Percentiles rank a stretch among this genome's conserved stretches.
Evolutionary conservation across 2,113 vertebrate genomes (phyloP).

Genomic region (Syngnathoides biaculeatus): DNA sequence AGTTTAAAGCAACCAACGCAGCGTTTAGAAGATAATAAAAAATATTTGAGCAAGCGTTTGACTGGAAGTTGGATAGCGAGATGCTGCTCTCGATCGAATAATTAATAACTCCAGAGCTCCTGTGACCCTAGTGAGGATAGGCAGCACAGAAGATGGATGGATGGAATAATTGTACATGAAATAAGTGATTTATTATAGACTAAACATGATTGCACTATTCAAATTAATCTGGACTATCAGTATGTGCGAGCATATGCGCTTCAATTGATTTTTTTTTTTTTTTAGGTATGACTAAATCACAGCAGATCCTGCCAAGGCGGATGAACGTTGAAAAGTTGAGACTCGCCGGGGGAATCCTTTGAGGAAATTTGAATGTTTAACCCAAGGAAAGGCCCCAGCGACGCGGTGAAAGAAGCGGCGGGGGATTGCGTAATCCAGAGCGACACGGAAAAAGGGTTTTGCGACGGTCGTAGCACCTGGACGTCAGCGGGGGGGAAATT

Average conservation of each 20-base stretch:
- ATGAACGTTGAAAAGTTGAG: constrained; percentile 20
- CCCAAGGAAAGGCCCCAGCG: constrained; percentile 59
- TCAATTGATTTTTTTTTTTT: background rate
- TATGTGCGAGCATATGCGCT: background rate
- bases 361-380: constrained; percentile 62
- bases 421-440: constrained; percentile 60
- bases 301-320: constrained; percentile 18
- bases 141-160: too few species aligned
- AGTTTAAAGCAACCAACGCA: too few species aligned
- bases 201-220: background rate
- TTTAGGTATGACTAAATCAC: constrained; percentile 36
- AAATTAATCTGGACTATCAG: background rate
- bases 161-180: background rate
- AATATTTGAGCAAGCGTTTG: too few species aligned
- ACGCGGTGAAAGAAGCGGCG: constrained; percentile 31
- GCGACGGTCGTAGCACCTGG: constrained; percentile 40
- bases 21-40: too few species aligned
- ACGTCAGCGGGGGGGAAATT: constrained; percentile 46
- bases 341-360: constrained; percentile 48
- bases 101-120: too few species aligned
- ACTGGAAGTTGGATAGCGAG: background rate
- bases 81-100: background rate
- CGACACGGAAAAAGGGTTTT: constrained; percentile 55
- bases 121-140: too few species aligned
- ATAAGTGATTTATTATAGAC: background rate